Percentiles rank a stretch among this genome's conserved stretches.
These are phyloP conservation scores for Scomberomorus guttatus DNA, from an alignment of 2,797 vertebrate genomes.

Conservation along the genomic window DNA sequence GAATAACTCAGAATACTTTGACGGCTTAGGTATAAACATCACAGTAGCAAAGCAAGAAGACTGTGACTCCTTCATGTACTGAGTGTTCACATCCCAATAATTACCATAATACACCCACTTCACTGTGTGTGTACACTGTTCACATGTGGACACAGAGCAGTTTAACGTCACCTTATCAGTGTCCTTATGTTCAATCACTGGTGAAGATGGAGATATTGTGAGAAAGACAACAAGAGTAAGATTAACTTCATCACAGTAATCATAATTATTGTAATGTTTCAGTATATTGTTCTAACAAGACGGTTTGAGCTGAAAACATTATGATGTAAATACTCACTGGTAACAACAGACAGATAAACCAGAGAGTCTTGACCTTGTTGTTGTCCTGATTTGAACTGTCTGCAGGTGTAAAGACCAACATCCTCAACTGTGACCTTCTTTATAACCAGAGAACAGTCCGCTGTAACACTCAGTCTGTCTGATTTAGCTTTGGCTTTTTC, in stretches of 20 bases:
- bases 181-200: neutral
- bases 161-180: too few species aligned
- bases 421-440: neutral
- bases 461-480: neutral
- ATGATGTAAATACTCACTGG: neutral
- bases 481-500: too few species aligned
- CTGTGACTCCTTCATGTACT: neutral
- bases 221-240: too few species aligned
- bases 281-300: neutral
- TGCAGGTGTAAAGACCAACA: neutral
- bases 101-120: too few species aligned
- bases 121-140: too few species aligned
- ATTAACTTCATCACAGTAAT: too few species aligned
- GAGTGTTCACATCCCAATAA: too few species aligned
- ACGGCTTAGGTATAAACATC: neutral
- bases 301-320: neutral
- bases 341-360: neutral
- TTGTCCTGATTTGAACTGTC: neutral
- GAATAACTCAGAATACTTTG: too few species aligned
- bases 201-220: conserved; percentile 5
- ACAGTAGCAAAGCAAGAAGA: neutral
- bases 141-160: too few species aligned
- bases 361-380: rapidly evolving
- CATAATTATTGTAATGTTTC: neutral
- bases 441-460: conserved; percentile 32